Evolutionary conservation across 2,113 vertebrate species (phyloP).

Genomic region (Pithys albifrons): DNA sequence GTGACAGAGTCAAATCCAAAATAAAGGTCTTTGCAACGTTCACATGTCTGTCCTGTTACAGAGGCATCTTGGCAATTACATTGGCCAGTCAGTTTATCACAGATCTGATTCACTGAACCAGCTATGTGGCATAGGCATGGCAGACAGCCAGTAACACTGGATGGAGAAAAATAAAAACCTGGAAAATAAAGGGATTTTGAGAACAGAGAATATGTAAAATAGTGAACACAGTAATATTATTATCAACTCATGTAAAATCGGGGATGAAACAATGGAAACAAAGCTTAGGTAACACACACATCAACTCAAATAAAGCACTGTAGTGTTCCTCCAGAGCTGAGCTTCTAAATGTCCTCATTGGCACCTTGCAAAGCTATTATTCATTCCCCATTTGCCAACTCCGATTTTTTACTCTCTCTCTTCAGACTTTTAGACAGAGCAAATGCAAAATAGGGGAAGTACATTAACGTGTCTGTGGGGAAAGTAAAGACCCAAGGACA

Average conservation of each 20-base stretch:
- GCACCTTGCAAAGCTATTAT: background rate
- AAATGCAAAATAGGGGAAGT: background rate
- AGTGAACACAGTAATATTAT: background rate
- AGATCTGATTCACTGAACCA: slow-evolving; percentile 77
- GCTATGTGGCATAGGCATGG: slow-evolving; percentile 84
- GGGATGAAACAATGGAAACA: background rate
- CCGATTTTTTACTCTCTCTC: background rate
- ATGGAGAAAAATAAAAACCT: slow-evolving; percentile 83
- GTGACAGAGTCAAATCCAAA: slow-evolving; percentile 85
- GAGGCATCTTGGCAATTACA: slow-evolving; percentile 82
- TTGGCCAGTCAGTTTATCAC: slow-evolving; percentile 80
- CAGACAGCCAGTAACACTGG: slow-evolving; percentile 68
- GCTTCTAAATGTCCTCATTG: background rate
- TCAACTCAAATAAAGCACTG: background rate
- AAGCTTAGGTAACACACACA: background rate
- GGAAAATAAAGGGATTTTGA: background rate
- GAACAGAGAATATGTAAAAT: background rate
- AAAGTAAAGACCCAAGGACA: background rate
- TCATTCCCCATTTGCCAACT: background rate
- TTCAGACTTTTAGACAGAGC: background rate
- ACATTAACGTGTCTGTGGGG: background rate
- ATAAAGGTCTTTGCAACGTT: slow-evolving; percentile 80
- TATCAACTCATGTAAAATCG: background rate
- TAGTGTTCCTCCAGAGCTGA: background rate
- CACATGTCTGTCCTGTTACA: slow-evolving; percentile 80